A percentile compares a stretch with the other conserved stretches of the same genome.
phyloP scores from a whole-genome alignment of 1,140 invertebrate species.

The Ooceraea biroi region DNA sequence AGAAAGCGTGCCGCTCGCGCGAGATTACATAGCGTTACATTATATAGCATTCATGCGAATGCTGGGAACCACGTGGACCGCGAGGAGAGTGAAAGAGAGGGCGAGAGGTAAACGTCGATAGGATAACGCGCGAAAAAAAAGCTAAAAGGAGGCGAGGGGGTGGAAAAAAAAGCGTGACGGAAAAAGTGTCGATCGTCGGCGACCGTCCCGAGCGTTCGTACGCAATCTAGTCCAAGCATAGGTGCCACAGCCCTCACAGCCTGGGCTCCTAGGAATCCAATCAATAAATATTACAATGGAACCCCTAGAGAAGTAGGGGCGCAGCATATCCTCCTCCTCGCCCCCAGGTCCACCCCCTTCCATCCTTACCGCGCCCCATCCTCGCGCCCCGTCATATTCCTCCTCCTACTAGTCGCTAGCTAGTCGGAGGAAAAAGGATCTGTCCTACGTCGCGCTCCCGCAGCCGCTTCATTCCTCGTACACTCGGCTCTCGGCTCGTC shows the following conservation, averaged over 20 bases:
- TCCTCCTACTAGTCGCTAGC: constrained; percentile 66
- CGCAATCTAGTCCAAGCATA: constrained; percentile 62
- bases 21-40: not conserved
- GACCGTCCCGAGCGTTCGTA: constrained; percentile 42
- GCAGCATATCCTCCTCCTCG: constrained; percentile 70
- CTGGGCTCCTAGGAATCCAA: constrained; percentile 84
- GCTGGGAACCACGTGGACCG: constrained; percentile 34
- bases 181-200: constrained; percentile 29
- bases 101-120: constrained; percentile 18
- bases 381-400: constrained; percentile 63
- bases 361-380: constrained; percentile 72
- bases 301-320: constrained; percentile 80
- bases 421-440: constrained; percentile 76
- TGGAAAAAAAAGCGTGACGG: constrained; percentile 48
- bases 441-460: constrained; percentile 73
- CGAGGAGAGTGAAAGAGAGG: not conserved
- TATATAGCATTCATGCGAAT: constrained; percentile 42
- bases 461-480: constrained; percentile 74
- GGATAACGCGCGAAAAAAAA: constrained; percentile 29
- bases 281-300: constrained; percentile 87
- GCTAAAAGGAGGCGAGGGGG: constrained; percentile 28
- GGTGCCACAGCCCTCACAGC: constrained; percentile 67
- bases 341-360: constrained; percentile 34
- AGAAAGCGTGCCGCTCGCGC: constrained; percentile 8
- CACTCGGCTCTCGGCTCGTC: constrained; percentile 66